Evolutionary conservation across 1,140 invertebrate species (phyloP).

Genomic region (Eupristina koningsbergeri): DNA sequence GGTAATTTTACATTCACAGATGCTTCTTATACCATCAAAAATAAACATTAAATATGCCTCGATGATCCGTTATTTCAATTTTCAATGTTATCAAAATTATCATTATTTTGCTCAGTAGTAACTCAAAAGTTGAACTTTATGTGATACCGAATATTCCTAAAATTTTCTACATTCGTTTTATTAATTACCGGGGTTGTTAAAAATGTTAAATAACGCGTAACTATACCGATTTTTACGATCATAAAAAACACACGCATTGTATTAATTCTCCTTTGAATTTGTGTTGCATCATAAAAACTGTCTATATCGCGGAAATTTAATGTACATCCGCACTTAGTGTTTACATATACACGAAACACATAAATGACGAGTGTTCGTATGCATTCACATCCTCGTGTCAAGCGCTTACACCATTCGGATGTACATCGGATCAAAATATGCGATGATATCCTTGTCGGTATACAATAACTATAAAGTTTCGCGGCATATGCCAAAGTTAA

Average conservation of each 20-base stretch:
- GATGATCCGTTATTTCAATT: too few relatives aligned
- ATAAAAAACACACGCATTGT: not conserved
- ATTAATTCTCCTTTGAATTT: not conserved
- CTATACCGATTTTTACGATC: not conserved
- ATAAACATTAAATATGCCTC: too few relatives aligned
- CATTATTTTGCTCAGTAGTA: too few relatives aligned
- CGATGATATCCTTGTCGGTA: not conserved
- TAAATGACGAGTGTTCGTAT: not conserved
- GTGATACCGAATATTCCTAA: too few relatives aligned
- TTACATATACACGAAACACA: not conserved
- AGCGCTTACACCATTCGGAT: not conserved
- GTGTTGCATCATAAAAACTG: not conserved
- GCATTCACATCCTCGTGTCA: not conserved
- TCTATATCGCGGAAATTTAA: not conserved
- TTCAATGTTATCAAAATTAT: too few relatives aligned
- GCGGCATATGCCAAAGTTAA: not conserved
- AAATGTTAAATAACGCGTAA: not conserved
- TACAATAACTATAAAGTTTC: slow-evolving; percentile 20
- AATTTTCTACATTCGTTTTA: too few relatives aligned
- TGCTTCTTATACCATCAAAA: too few relatives aligned
- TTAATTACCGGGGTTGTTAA: too few relatives aligned
- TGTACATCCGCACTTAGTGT: not conserved
- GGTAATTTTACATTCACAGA: too few relatives aligned
- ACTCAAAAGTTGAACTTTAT: not conserved
- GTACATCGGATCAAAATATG: slow-evolving; percentile 18